These are phyloP conservation scores for Eupithecia insigniata DNA, from an alignment of 2,888 invertebrate species.

Conservation along the genomic window DNA sequence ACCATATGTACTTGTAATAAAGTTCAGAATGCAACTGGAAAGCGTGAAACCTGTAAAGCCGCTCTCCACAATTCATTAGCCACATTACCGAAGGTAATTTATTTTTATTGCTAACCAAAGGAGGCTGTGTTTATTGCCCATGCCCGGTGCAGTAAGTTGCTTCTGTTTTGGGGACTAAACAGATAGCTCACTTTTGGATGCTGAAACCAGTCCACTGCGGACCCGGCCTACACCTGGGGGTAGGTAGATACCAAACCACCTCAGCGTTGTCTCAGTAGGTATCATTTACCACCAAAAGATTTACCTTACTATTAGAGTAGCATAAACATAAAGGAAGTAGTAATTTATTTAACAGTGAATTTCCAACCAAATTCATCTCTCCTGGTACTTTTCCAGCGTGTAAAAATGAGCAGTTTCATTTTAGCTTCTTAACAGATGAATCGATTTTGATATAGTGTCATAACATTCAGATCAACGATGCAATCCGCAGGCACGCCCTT, in stretches of 20 bases:
- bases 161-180: constrained; percentile 11
- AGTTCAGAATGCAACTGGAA: constrained; percentile 21
- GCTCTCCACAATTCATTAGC: constrained; percentile 43
- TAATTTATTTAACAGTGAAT: too few relatives aligned
- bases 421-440: not conserved
- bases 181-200: constrained; percentile 17
- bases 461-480: too few relatives aligned
- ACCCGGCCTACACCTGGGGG: too few relatives aligned
- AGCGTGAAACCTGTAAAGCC: constrained; percentile 12
- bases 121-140: constrained; percentile 61
- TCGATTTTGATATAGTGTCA: not conserved
- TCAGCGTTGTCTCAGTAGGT: too few relatives aligned
- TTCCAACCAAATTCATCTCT: too few relatives aligned
- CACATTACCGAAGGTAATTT: constrained; percentile 55
- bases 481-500: not conserved
- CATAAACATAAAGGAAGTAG: too few relatives aligned
- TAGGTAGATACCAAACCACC: too few relatives aligned
- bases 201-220: too few relatives aligned
- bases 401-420: not conserved
- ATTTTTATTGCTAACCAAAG: constrained; percentile 65
- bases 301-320: too few relatives aligned
- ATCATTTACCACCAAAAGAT: too few relatives aligned
- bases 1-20: not conserved
- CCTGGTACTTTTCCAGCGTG: not conserved
- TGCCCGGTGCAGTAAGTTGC: constrained; percentile 42